Evolutionary conservation across 2,797 vertebrate species (phyloP).

Genomic region (Amblyraja radiata): DNA sequence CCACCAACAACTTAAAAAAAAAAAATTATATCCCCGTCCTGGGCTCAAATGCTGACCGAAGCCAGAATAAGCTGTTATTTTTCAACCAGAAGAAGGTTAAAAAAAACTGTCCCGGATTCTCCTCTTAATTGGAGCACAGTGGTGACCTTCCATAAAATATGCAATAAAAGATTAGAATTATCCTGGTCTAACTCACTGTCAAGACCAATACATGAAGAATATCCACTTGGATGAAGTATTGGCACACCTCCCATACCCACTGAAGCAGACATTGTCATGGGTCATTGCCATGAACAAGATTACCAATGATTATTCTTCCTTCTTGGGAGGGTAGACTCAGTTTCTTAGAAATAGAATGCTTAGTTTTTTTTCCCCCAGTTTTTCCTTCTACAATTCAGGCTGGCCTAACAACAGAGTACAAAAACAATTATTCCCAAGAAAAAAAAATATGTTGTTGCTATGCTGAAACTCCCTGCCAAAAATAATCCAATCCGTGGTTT

Average conservation of each 20-base stretch:
- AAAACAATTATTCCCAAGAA: not conserved
- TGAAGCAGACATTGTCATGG: not conserved
- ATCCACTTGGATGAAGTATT: constrained; percentile 1
- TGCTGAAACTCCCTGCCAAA: not conserved
- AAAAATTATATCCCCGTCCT: not conserved
- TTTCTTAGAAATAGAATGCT: no score
- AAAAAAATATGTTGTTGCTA: no score
- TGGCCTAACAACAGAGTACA: not conserved
- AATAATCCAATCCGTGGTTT: not conserved
- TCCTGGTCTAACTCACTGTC: not conserved
- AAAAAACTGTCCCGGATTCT: not conserved
- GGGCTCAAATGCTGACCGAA: not conserved
- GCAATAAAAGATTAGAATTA: not conserved
- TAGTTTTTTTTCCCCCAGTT: not conserved
- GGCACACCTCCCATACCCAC: not conserved
- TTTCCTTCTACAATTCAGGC: not conserved
- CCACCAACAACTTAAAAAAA: not conserved
- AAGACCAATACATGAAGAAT: not conserved
- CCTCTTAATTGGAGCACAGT: not conserved
- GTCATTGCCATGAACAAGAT: not conserved
- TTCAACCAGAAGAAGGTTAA: not conserved
- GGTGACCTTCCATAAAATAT: not conserved
- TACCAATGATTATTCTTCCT: not conserved
- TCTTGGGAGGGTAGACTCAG: no score
- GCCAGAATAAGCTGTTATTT: not conserved